Percentiles rank a stretch among this genome's conserved stretches.
These are phyloP conservation scores for Saccopteryx leptura DNA, from an alignment of 2,113 vertebrate genomes.

Conservation along the genomic window DNA sequence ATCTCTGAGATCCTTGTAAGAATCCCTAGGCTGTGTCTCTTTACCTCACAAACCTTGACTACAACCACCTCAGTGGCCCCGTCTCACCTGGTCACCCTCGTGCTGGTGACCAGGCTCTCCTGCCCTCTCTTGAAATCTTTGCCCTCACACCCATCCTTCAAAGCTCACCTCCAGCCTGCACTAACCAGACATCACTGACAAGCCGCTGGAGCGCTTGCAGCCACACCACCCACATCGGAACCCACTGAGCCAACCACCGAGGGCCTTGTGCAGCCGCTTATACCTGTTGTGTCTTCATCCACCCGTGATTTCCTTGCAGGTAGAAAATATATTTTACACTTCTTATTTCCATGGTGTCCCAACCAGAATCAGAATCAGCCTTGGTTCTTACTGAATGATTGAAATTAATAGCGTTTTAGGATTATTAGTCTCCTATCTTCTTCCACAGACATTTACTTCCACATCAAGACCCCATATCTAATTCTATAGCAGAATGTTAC, in stretches of 20 bases:
- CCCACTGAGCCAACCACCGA: background rate
- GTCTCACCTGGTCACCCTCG: background rate
- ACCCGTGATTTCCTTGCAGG: background rate
- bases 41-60: background rate
- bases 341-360: background rate
- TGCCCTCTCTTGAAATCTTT: background rate
- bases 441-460: background rate
- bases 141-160: background rate
- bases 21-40: background rate
- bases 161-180: background rate
- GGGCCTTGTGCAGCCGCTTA: background rate
- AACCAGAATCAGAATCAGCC: background rate
- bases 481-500: background rate
- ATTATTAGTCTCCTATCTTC: background rate
- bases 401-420: background rate
- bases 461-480: background rate
- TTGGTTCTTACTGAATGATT: background rate
- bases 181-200: background rate
- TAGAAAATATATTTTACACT: background rate
- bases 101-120: no score
- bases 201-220: background rate
- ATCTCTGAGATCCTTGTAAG: background rate
- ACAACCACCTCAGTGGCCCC: no score
- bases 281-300: rapidly evolving
- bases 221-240: rapidly evolving